Evolutionary conservation across 2,888 invertebrate genomes (phyloP).

Genomic region (Hydroisotoma schaefferi): DNA sequence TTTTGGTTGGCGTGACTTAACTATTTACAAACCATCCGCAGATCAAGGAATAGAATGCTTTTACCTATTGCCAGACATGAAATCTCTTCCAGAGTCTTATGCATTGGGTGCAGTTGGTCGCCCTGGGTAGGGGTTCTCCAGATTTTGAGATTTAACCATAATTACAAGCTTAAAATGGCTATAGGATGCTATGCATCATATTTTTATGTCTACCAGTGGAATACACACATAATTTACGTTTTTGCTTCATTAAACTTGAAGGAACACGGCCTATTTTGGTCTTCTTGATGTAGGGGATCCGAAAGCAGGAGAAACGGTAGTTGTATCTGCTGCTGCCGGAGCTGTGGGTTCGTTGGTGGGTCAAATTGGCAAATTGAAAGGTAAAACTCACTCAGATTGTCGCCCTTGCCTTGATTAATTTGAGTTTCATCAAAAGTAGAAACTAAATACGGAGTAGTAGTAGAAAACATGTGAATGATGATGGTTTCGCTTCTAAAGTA

Average conservation of each 20-base stretch:
- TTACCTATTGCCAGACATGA: conserved; percentile 58
- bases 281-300: conserved; percentile 67
- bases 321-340: conserved; percentile 72
- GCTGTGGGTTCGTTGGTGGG: conserved; percentile 76
- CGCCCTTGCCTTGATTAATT: no score
- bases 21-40: conserved; percentile 54
- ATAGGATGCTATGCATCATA: no score
- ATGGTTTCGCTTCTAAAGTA: no score
- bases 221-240: background rate
- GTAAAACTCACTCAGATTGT: no score
- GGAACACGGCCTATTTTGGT: conserved; percentile 72
- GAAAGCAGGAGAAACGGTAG: conserved; percentile 67
- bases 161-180: no score
- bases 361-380: conserved; percentile 71
- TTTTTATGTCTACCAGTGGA: background rate
- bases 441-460: no score
- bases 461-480: no score
- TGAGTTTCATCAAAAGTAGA: no score
- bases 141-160: no score
- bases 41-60: conserved; percentile 34
- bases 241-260: conserved; percentile 50
- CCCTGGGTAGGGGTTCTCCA: conserved; percentile 60
- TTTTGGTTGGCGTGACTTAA: conserved; percentile 68
- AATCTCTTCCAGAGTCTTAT: conserved; percentile 61
- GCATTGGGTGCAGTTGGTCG: conserved; percentile 67